Percentiles rank a stretch among this genome's conserved stretches.
These are phyloP conservation scores for Notamacropus eugenii DNA, from an alignment of 2,797 vertebrate species.

Conservation along the genomic window DNA sequence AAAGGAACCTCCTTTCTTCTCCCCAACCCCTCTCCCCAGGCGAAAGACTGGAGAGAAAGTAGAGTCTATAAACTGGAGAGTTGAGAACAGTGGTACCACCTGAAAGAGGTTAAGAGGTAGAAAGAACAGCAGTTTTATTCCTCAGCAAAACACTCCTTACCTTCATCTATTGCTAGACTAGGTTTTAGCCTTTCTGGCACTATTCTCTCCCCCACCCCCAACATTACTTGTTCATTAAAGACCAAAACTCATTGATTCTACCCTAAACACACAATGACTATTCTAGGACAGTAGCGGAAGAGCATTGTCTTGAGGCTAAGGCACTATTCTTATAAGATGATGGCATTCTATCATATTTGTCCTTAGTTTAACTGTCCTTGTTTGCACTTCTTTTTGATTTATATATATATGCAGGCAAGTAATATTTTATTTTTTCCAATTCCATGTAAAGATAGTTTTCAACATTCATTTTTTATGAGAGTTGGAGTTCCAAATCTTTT, in stretches of 20 bases:
- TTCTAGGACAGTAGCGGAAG: background rate
- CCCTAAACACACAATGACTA: background rate
- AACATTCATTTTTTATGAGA: too few species aligned
- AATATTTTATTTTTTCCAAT: too few species aligned
- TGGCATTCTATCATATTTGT: background rate
- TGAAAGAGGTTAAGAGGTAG: background rate
- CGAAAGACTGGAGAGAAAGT: background rate
- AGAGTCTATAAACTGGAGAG: background rate
- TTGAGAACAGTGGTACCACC: background rate
- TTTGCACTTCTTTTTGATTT: background rate
- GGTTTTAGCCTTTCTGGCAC: background rate
- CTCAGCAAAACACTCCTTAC: background rate
- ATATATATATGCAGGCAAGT: too few species aligned
- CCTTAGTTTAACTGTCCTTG: background rate
- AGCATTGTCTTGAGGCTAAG: background rate
- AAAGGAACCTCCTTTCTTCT: background rate
- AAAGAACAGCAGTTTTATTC: background rate
- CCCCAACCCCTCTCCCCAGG: background rate
- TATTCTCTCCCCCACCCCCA: background rate
- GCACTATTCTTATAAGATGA: background rate
- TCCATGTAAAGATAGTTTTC: too few species aligned
- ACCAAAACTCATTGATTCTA: background rate
- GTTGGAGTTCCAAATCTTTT: too few species aligned
- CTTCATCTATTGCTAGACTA: background rate
- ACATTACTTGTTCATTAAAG: background rate